Conservation (phyloP, 2,113 vertebrate species). For the Poicephalus gulielmi region DNA sequence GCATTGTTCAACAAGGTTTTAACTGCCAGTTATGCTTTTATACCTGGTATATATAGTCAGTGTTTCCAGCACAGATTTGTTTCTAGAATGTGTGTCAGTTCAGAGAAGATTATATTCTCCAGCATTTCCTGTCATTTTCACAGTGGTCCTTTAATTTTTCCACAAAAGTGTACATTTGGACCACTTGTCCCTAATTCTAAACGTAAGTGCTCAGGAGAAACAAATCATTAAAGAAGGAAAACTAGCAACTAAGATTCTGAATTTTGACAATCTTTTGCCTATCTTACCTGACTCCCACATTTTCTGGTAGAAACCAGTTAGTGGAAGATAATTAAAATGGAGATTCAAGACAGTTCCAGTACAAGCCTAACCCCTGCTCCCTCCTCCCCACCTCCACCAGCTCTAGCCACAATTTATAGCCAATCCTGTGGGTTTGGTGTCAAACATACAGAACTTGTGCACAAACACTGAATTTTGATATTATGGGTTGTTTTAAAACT, state of each 20-base stretch:
- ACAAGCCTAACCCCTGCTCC: background rate
- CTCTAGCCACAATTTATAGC: background rate
- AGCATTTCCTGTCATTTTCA: background rate
- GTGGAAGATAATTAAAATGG: background rate
- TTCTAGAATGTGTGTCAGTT: background rate
- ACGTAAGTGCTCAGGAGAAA: background rate
- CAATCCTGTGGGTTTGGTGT: background rate
- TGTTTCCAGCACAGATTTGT: background rate
- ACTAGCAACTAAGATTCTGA: background rate
- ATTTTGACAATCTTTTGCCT: background rate
- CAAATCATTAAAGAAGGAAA: background rate
- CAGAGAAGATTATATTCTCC: background rate
- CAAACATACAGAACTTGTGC: background rate
- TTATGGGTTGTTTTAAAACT: background rate
- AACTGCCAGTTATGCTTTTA: conserved; percentile 34
- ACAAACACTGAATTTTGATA: background rate
- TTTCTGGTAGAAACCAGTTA: background rate
- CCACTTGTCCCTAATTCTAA: background rate
- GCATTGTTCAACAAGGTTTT: conserved; percentile 50
- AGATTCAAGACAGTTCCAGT: background rate
- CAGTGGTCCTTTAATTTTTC: background rate
- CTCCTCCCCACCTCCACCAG: background rate
- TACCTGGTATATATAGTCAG: background rate
- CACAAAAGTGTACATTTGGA: background rate
- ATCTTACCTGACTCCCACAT: background rate